These are phyloP conservation scores for Sander vitreus DNA, from an alignment of 2,113 vertebrate species.

Conservation along the genomic window DNA sequence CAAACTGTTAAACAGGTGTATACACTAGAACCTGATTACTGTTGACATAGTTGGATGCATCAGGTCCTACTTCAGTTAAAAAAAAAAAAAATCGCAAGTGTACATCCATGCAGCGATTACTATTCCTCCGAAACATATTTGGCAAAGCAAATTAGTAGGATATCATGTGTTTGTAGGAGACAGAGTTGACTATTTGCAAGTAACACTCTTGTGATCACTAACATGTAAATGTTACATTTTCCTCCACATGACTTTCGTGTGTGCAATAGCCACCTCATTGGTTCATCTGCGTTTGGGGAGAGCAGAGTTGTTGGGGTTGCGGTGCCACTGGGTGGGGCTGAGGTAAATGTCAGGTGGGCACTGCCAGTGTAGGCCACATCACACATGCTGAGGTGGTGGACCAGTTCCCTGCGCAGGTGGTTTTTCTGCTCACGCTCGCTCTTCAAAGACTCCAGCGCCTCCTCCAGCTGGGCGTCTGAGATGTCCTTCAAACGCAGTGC, in stretches of 20 bases:
- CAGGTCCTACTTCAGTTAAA: no score
- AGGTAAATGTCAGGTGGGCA: constrained; percentile 90
- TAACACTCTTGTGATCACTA: neutral
- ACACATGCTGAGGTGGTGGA: constrained; percentile 93
- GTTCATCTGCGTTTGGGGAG: constrained; percentile 89
- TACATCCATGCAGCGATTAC: neutral
- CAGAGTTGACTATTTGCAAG: neutral
- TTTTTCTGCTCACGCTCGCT: constrained; percentile 96
- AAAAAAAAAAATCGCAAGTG: no score
- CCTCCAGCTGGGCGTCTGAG: constrained; percentile 93
- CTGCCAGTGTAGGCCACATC: constrained; percentile 89
- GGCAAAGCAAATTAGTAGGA: neutral
- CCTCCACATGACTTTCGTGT: neutral
- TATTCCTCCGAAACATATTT: neutral
- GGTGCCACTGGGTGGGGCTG: constrained; percentile 87
- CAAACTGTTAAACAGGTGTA: no score
- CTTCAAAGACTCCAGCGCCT: constrained; percentile 95
- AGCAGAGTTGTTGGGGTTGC: constrained; percentile 78
- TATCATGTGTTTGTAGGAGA: neutral
- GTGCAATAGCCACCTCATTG: constrained; percentile 62
- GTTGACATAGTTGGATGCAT: no score
- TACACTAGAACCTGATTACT: no score
- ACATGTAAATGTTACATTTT: neutral
- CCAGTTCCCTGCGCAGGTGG: constrained; percentile 92
- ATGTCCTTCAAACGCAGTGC: constrained; percentile 95